phyloP scores from a whole-genome alignment of 2,888 invertebrate species.

The Diaphora mendica region DNA sequence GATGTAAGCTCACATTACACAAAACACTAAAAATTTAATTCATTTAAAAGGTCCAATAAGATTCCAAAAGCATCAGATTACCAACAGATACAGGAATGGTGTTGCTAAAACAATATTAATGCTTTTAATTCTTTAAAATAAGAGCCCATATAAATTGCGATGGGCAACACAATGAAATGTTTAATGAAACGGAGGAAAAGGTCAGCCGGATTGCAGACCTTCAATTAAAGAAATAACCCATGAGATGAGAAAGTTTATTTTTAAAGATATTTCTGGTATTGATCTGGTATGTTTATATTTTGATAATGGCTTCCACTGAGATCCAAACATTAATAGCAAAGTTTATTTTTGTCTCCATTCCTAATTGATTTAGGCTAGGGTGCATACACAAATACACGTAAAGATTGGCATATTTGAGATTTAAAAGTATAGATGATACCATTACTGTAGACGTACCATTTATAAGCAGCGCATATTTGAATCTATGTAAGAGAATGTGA shows the following conservation, averaged over 20 bases:
- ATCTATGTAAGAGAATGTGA: no score
- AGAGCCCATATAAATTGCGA: slow-evolving; percentile 61
- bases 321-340: not conserved
- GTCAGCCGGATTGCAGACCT: slow-evolving; percentile 46
- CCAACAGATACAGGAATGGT: slow-evolving; percentile 52
- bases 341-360: no score
- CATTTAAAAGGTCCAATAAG: slow-evolving; percentile 45
- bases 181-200: slow-evolving; percentile 67
- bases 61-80: slow-evolving; percentile 52
- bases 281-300: slow-evolving; percentile 31
- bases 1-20: not conserved
- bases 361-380: no score
- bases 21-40: slow-evolving; percentile 19
- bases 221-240: slow-evolving; percentile 59
- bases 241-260: slow-evolving; percentile 42
- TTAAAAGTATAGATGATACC: no score
- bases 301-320: not conserved
- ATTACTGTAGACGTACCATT: no score
- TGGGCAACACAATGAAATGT: slow-evolving; percentile 62
- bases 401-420: no score
- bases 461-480: no score
- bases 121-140: slow-evolving; percentile 59
- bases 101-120: slow-evolving; percentile 58
- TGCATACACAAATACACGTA: no score
- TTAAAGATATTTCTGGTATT: slow-evolving; percentile 34